Evolutionary conservation across 1,140 invertebrate genomes (phyloP).

Genomic region (Stratiolaelaps scimitus): DNA sequence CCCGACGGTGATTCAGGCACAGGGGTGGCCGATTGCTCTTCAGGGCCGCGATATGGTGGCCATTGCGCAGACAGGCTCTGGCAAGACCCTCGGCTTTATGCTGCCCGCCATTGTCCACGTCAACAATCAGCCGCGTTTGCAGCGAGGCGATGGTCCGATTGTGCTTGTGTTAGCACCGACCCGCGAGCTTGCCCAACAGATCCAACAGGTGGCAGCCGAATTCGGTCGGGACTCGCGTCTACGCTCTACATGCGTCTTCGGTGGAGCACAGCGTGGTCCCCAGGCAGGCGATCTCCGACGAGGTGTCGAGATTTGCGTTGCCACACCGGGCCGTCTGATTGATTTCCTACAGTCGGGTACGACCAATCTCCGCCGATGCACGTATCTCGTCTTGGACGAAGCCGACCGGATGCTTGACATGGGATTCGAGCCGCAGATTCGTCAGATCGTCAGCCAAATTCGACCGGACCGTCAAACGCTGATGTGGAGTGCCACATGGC

Average conservation of each 20-base stretch:
- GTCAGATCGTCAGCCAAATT: constrained; percentile 47
- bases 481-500: constrained; percentile 48
- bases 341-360: constrained; percentile 47
- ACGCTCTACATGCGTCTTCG: constrained; percentile 90
- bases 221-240: constrained; percentile 86
- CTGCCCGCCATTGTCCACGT: constrained; percentile 47
- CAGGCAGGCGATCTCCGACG: constrained; percentile 42
- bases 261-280: constrained; percentile 76
- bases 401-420: constrained; percentile 51
- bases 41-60: constrained; percentile 43
- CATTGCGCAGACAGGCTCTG: constrained; percentile 45
- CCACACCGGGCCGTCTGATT: constrained; percentile 49
- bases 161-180: constrained; percentile 80
- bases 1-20: constrained; percentile 40
- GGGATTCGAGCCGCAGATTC: constrained; percentile 50
- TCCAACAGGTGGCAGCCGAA: constrained; percentile 93
- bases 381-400: constrained; percentile 49
- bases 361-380: constrained; percentile 47
- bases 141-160: constrained; percentile 43
- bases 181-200: constrained; percentile 96
- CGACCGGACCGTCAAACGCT: constrained; percentile 49
- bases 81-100: constrained; percentile 50
- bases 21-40: constrained; percentile 42
- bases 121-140: constrained; percentile 41
- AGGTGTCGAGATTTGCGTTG: constrained; percentile 48